phyloP scores from a whole-genome alignment of 2,113 vertebrate species.

The Arizona elegans region DNA sequence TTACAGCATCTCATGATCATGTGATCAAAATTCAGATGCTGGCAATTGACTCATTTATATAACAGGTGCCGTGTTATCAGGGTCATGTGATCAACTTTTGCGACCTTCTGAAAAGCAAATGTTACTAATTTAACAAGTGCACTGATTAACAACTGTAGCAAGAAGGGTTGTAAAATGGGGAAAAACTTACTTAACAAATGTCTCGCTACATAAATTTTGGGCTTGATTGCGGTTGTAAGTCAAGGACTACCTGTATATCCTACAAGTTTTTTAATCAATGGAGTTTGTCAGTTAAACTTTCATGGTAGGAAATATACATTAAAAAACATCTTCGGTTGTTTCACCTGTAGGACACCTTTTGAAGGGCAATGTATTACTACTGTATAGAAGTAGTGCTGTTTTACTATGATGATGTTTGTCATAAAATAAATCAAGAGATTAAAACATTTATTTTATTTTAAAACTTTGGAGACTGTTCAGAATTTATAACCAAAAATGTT shows the following conservation, averaged over 20 bases:
- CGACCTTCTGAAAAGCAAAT: too few species aligned
- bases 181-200: not conserved
- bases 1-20: too few species aligned
- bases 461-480: not conserved
- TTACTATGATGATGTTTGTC: not conserved
- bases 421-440: not conserved
- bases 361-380: not conserved
- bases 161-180: not conserved
- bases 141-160: too few species aligned
- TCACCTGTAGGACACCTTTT: not conserved
- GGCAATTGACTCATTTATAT: too few species aligned
- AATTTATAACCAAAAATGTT: not conserved
- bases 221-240: not conserved
- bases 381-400: too few species aligned
- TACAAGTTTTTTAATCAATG: not conserved
- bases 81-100: too few species aligned
- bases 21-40: too few species aligned
- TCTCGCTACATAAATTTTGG: not conserved
- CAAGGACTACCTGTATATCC: not conserved
- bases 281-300: not conserved
- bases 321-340: not conserved
- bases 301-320: not conserved
- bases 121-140: too few species aligned
- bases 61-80: too few species aligned
- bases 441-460: not conserved